These are phyloP conservation scores for Ceyx cyanopectus DNA, from an alignment of 2,113 vertebrate genomes.

Conservation along the genomic window DNA sequence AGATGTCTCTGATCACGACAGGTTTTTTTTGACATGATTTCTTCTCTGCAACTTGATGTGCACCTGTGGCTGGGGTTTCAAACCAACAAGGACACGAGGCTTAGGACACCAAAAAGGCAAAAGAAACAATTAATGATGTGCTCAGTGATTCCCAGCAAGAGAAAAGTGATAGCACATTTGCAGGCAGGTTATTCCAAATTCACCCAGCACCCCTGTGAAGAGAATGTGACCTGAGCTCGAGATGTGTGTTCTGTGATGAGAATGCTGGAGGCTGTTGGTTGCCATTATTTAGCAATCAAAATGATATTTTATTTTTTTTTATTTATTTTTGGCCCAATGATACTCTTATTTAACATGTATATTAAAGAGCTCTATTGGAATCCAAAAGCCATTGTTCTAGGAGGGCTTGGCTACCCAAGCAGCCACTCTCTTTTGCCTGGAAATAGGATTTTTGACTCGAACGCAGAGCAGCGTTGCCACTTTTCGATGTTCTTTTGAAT, in stretches of 20 bases:
- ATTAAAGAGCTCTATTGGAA: neutral
- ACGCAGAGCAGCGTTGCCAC: neutral
- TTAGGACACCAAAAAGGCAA: neutral
- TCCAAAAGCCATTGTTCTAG: neutral
- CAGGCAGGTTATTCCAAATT: neutral
- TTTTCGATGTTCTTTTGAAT: neutral
- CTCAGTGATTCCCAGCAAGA: neutral
- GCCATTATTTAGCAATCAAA: neutral
- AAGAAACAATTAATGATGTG: neutral
- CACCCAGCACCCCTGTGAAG: neutral
- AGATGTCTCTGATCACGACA: accelerated
- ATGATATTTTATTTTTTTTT: neutral
- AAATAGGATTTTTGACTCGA: neutral
- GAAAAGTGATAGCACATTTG: neutral
- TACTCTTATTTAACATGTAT: neutral
- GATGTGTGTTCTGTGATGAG: neutral
- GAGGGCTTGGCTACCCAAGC: neutral
- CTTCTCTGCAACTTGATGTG: neutral
- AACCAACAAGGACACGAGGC: accelerated
- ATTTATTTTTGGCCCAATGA: neutral
- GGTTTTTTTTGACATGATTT: neutral
- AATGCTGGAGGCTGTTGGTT: neutral
- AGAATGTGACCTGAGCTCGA: neutral
- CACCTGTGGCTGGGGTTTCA: neutral
- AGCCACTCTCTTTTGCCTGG: neutral